Conservation (phyloP, 2,113 vertebrate genomes). For the Halichoerus grypus region DNA sequence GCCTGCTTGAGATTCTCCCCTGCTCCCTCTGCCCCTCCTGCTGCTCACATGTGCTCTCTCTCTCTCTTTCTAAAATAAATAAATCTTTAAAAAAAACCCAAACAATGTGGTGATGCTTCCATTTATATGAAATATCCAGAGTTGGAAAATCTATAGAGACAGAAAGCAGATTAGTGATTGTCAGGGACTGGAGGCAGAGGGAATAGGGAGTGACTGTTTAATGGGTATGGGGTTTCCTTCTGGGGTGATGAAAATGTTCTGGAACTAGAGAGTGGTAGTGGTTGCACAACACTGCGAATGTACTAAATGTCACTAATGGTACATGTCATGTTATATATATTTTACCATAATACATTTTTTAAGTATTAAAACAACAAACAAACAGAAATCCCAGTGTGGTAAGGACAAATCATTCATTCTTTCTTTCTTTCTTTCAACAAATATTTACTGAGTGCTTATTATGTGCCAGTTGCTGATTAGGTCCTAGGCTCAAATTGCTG, state of each 20-base stretch:
- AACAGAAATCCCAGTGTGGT: neutral
- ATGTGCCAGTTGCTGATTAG: neutral
- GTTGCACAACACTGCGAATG: neutral
- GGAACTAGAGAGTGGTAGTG: neutral
- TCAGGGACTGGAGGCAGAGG: neutral
- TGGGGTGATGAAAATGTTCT: neutral
- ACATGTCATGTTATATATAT: neutral
- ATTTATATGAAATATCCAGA: neutral
- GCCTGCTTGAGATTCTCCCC: neutral
- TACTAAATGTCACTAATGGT: neutral
- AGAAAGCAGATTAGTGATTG: neutral
- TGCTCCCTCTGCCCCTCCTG: neutral
- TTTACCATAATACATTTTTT: neutral
- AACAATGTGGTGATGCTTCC: neutral
- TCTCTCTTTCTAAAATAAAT: neutral
- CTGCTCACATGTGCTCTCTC: neutral
- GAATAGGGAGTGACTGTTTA: neutral
- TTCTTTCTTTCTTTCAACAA: neutral
- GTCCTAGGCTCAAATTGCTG: neutral
- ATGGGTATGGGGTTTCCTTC: neutral
- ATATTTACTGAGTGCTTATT: neutral
- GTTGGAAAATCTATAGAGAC: neutral
- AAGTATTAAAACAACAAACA: neutral
- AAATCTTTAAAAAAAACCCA: neutral
- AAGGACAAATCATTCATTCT: neutral